Evolutionary conservation across 35 echinoderm and acorn worm genomes (phyloP).

Genomic region (Nesometra sesokonis): DNA sequence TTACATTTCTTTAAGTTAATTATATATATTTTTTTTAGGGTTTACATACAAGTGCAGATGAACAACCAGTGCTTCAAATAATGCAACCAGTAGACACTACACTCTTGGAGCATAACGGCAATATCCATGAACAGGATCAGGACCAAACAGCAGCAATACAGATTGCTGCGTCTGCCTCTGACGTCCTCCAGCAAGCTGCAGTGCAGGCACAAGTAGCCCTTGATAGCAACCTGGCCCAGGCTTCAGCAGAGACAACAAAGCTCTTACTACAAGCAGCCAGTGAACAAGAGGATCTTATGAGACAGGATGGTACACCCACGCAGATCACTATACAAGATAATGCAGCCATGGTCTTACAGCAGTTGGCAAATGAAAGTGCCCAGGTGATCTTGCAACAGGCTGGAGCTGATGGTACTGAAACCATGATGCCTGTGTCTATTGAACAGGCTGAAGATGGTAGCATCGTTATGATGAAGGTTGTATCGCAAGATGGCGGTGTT

Average conservation of each 20-base stretch:
- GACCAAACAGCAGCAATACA: not conserved
- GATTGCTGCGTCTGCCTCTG: not conserved
- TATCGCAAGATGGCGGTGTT: not conserved
- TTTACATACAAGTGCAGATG: not conserved
- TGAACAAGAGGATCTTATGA: not conserved
- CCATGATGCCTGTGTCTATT: not conserved
- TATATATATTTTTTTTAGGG: not conserved
- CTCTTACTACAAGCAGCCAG: slow-evolving; percentile 22
- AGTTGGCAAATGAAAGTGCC: slow-evolving; percentile 55
- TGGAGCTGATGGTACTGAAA: not conserved
- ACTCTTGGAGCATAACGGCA: not conserved
- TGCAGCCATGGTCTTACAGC: slow-evolving; percentile 69
- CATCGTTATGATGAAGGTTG: not conserved
- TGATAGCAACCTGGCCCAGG: slow-evolving; percentile 21
- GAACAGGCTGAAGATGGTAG: not conserved
- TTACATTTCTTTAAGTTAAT: not conserved
- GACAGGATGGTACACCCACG: slow-evolving; percentile 27
- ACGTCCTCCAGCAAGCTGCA: slow-evolving; percentile 50
- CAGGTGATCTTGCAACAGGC: slow-evolving; percentile 22
- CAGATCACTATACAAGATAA: slow-evolving; percentile 75
- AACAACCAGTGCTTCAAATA: not conserved
- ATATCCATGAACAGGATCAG: not conserved
- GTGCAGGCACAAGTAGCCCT: slow-evolving; percentile 22
- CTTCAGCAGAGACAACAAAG: slow-evolving; percentile 17
- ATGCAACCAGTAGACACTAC: not conserved